These are phyloP conservation scores for Alligator mississippiensis DNA, from an alignment of 2,113 vertebrate species.

Conservation along the genomic window DNA sequence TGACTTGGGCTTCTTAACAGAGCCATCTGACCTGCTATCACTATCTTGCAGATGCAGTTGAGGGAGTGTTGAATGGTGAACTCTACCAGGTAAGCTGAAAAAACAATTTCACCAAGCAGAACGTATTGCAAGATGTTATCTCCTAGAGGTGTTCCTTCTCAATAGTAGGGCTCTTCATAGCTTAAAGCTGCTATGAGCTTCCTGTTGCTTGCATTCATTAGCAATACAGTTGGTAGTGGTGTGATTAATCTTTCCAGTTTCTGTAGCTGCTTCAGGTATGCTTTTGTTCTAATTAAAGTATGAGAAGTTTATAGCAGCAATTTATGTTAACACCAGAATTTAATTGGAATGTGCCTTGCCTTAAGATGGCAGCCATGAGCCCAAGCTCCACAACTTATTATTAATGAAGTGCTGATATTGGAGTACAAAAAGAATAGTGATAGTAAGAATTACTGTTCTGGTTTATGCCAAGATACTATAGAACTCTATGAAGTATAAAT, in stretches of 20 bases:
- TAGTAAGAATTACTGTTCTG: no score
- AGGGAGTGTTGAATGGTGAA: conserved; percentile 88
- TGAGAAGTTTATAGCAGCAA: not conserved
- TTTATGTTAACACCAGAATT: not conserved
- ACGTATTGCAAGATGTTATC: not conserved
- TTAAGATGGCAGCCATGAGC: not conserved
- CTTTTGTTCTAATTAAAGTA: not conserved
- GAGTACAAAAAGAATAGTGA: no score
- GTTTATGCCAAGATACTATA: no score
- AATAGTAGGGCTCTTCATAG: not conserved
- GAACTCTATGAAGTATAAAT: no score
- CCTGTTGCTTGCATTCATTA: not conserved
- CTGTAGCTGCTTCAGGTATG: not conserved
- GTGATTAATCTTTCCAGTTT: not conserved
- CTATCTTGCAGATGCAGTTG: conserved; percentile 80
- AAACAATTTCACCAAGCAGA: not conserved
- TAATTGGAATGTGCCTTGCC: not conserved
- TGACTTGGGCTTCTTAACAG: no score
- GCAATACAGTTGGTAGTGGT: not conserved
- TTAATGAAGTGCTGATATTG: no score
- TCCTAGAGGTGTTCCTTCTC: not conserved
- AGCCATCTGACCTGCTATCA: conserved; percentile 39
- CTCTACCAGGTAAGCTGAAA: conserved; percentile 80
- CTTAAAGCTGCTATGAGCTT: not conserved
- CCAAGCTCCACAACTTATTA: not conserved